Evolutionary conservation across 2,888 invertebrate species (phyloP), one percentile per base, ranked within the genome.

Genomic region (Pharmacophagus antenor): DNA sequence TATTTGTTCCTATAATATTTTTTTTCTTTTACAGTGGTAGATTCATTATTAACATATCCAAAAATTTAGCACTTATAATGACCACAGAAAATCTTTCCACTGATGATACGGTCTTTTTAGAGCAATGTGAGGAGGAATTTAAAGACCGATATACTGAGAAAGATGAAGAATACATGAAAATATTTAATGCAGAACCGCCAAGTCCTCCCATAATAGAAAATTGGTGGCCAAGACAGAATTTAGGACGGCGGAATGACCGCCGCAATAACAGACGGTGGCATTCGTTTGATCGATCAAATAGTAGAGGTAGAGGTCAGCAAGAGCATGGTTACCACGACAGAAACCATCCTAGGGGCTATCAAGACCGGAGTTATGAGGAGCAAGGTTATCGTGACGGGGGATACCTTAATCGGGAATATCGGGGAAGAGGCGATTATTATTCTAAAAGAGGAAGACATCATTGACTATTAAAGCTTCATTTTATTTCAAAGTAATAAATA

Each of bases 61-160:
- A n/a, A 57, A 55, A 71, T 59, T 64, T 68, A 70, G 58, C 49
- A 54, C 12, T 46, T 25, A 23, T 3, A 2, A 85, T 84, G 84
- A 65, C 82, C 50, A 57, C 72, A 27, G 77, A 79, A 51, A 66
- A 67, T 56, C 73, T 93, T 31, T 92, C 92, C 12, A 85, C 85
- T 20, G 92, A 92, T 67, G 93, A 94, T 65, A 76, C 89, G 55
- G 90, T 91, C 49, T 94, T 94, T 68, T 71, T 94, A 55, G 89
- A 87, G 5, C 88, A 92, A 72, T 94, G 93, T 72, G 94, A 94
- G 70, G 90, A 91, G 62, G 92, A 93, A 72, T 92, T 94, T 52
- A 89, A 92, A 66, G 80, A 92, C 62, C 92, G 94, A 64, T 94
- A 85, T 68, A 93, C 94, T 41, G 92, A 92, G 31, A 88, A 92